A percentile compares a stretch with the other conserved stretches of the same genome.
Evolutionary conservation across 2,888 invertebrate genomes (phyloP).

Genomic region (Heteromyza rotundicornis): DNA sequence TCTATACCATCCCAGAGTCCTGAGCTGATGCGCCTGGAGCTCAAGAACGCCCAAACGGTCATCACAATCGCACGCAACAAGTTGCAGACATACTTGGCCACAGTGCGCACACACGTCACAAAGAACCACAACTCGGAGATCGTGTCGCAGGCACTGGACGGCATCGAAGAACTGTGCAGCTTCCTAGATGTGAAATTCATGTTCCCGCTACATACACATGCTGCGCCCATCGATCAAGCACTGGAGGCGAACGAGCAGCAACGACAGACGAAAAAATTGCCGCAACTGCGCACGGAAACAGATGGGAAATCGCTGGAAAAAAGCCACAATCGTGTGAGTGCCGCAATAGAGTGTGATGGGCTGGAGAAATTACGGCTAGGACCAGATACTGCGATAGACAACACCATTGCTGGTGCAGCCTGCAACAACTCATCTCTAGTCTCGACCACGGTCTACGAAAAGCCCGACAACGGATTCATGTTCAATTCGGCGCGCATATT

Average conservation of each 20-base stretch:
- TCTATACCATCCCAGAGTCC: constrained; percentile 55
- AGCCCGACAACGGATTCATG: constrained; percentile 58
- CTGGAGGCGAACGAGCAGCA: constrained; percentile 61
- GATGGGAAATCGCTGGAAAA: neutral
- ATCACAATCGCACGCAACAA: constrained; percentile 63
- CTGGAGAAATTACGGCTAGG: neutral
- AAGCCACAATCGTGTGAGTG: no score
- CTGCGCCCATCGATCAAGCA: constrained; percentile 59
- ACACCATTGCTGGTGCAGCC: neutral
- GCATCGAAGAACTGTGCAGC: constrained; percentile 63
- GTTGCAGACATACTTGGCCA: constrained; percentile 60
- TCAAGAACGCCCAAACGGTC: constrained; percentile 63
- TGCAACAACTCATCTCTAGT: neutral
- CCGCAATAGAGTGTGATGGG: neutral
- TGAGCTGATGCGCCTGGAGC: constrained; percentile 59
- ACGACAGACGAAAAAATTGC: constrained; percentile 30
- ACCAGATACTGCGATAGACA: neutral
- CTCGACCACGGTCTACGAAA: constrained; percentile 41
- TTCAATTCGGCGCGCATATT: constrained; percentile 50
- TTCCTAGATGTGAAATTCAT: constrained; percentile 58
- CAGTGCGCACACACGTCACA: constrained; percentile 56
- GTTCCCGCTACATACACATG: constrained; percentile 45
- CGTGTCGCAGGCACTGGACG: constrained; percentile 62
- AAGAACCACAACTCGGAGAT: constrained; percentile 44
- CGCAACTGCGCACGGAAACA: neutral